Evolutionary conservation across 2,797 vertebrate genomes (phyloP), one percentile per base, ranked within the genome.

Genomic region (Lutjanus campechanus): DNA sequence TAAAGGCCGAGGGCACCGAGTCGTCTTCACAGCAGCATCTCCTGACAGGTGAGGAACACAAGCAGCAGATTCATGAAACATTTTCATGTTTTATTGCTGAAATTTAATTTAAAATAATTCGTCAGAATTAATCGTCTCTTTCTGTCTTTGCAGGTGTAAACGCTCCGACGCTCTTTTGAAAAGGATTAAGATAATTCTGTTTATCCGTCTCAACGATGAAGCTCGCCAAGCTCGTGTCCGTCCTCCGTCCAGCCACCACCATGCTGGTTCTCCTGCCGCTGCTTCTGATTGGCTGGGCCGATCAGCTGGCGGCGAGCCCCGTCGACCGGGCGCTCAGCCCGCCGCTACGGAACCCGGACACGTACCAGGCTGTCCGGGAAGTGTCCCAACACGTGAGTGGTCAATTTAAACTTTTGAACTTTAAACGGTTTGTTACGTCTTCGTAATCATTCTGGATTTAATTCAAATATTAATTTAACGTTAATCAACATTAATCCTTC

Each of bases 261-360:
- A 0, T 60, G 19, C 49, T 90, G 46, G 9, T 74, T 4, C 8
- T 92, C 16, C 73, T 90, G 62, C 65, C 77, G 7, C 77, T 92
- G 71, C 67, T 94, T 29, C 76, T 94, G 86, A 85, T 92, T 67
- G 88, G 89, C 71, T 89, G 89, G 82, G 29, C 56, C 0, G 73
- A 72, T 25, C 67, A 50, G 70, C 64, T 44, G 7, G 36, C 13
- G 0, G 64, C 77, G 1, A 40, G 20, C 1, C 88, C 89, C 0
- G n/a, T 85, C 0, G 1, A 61, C 25, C 62, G 0, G 22, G 1
- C 73, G 3, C 54, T 87, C 22, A 88, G 90, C 60, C n/a, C 1
- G 0, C 59, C 73, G 0, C 87, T 94, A 0, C 59, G 17, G 5
- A 69, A 61, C 76, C 8, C 2, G 0, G 36, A 81, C 0, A 92